Conservation (phyloP, 2,113 vertebrate species). For the Xenopus tropicalis region UCB_Xtro_10.0 CM004452.2:18513001-18513500, state of each 20-base stretch:
- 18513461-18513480: constrained; percentile 10
- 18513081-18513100: constrained; percentile 43
- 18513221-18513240: constrained; percentile 37
- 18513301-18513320: constrained; percentile 45
- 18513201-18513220: constrained; percentile 31
- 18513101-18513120: constrained; percentile 40
- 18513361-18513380: constrained; percentile 37
- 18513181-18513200: constrained; percentile 38
- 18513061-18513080: constrained; percentile 12
- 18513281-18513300: constrained; percentile 32
- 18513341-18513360: constrained; percentile 11
- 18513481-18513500: constrained; percentile 1
- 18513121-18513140: constrained; percentile 42
- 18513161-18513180: constrained; percentile 24
- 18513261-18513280: background rate
- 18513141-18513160: constrained; percentile 43
- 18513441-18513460: constrained; percentile 23
- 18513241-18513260: background rate
- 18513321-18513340: constrained; percentile 40
- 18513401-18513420: constrained; percentile 20
- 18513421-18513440: constrained; percentile 35
- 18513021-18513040: constrained; percentile 16
- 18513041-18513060: constrained; percentile 39
- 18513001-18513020: too few relatives aligned
- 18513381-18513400: constrained; percentile 20